Evolutionary conservation across 2,888 invertebrate species (phyloP).

Genomic region (Macrosoma leucophasiata): DNA sequence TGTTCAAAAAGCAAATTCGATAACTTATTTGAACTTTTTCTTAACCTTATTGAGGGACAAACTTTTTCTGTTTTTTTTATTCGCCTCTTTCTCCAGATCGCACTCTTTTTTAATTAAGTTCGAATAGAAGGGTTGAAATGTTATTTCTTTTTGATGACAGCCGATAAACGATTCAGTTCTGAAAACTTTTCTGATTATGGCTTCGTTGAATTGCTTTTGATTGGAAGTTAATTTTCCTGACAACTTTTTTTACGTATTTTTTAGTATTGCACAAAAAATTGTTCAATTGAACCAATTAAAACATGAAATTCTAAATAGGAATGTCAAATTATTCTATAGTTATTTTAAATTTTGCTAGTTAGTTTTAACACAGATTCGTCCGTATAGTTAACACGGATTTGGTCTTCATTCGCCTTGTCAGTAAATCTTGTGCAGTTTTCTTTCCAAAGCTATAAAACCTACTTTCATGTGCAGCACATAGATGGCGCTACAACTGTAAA

Average conservation of each 20-base stretch:
- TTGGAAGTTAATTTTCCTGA: slow-evolving; percentile 39
- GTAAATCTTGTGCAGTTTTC: slow-evolving; percentile 58
- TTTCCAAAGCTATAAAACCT: slow-evolving; percentile 15
- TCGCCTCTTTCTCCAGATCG: slow-evolving; percentile 32
- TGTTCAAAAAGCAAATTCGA: slow-evolving; percentile 1
- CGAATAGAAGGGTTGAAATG: slow-evolving; percentile 52
- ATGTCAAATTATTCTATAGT: no score
- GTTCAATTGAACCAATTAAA: no score
- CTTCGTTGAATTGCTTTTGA: slow-evolving; percentile 44
- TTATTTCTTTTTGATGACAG: slow-evolving; percentile 70
- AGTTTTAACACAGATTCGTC: no score
- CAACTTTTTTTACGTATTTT: no score
- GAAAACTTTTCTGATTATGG: slow-evolving; percentile 49
- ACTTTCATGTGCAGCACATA: slow-evolving; percentile 60
- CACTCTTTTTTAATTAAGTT: slow-evolving; percentile 63
- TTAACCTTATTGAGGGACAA: slow-evolving; percentile 30
- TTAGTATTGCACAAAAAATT: no score
- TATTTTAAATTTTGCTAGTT: no score
- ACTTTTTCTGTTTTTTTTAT: slow-evolving; percentile 23
- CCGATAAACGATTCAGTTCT: slow-evolving; percentile 62
- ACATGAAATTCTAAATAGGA: no score
- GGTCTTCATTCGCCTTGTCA: slow-evolving; percentile 6
- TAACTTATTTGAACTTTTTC: slow-evolving; percentile 26
- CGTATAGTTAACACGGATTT: not conserved
- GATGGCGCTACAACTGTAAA: slow-evolving; percentile 67